Conservation (phyloP, 2,113 vertebrate genomes). For the Xiphophorus hellerii region DNA sequence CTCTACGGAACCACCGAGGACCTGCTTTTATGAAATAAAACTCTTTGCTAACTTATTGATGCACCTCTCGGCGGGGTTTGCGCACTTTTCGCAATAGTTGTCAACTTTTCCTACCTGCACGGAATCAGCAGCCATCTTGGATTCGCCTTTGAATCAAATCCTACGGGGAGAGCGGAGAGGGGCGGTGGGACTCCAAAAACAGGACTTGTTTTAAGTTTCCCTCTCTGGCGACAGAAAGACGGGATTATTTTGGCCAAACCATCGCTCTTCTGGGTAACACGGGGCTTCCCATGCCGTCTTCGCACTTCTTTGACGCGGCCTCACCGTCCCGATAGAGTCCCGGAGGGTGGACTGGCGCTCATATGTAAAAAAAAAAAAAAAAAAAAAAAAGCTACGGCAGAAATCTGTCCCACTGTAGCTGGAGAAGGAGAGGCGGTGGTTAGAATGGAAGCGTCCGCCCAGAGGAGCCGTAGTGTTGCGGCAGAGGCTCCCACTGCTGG, state of each 20-base stretch:
- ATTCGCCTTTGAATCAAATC: constrained; percentile 84
- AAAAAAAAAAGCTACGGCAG: constrained; percentile 26
- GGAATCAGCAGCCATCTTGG: constrained; percentile 86
- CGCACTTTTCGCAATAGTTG: constrained; percentile 76
- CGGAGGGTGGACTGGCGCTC: constrained; percentile 47
- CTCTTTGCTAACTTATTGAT: background rate
- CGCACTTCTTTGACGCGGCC: constrained; percentile 37
- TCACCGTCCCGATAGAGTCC: constrained; percentile 46
- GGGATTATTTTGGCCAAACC: constrained; percentile 48
- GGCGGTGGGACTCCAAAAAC: constrained; percentile 63
- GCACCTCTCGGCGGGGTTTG: constrained; percentile 44
- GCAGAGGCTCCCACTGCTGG: constrained; percentile 8
- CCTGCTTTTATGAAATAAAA: background rate
- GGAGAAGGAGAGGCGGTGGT: constrained; percentile 76
- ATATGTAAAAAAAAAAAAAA: constrained; percentile 45
- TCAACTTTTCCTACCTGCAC: constrained; percentile 86
- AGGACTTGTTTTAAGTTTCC: constrained; percentile 71
- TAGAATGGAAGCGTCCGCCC: constrained; percentile 68
- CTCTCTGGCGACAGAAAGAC: constrained; percentile 58
- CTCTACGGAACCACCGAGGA: background rate
- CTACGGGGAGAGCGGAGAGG: constrained; percentile 76
- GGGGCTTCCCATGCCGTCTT: constrained; percentile 67
- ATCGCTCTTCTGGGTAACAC: constrained; percentile 60
- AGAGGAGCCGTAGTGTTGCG: constrained; percentile 39
- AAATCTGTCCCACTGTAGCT: constrained; percentile 66